Conservation (phyloP, 2,797 vertebrate genomes). For the Paguma larvata region DNA sequence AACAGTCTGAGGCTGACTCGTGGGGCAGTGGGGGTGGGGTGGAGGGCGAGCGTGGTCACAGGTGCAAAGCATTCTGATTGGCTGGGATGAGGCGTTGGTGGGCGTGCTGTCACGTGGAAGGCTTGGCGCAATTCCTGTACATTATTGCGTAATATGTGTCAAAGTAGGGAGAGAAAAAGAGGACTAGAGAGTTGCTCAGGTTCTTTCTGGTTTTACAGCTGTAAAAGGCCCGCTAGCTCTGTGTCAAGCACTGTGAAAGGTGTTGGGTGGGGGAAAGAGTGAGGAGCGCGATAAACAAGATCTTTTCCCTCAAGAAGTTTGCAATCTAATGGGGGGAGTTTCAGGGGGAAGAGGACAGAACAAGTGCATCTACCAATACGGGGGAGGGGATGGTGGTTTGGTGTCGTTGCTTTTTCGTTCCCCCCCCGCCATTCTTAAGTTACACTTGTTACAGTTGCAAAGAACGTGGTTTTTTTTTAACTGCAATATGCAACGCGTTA, state of each 20-base stretch:
- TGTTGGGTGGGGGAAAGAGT: background rate
- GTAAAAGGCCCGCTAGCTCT: fast-evolving
- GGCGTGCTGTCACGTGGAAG: conserved; percentile 11
- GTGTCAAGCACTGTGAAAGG: background rate
- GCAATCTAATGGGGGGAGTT: background rate
- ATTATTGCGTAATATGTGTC: conserved; percentile 27
- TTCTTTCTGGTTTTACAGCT: fast-evolving
- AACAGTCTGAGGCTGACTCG: background rate
- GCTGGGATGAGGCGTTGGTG: background rate
- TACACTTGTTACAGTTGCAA: background rate
- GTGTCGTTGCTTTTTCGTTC: background rate
- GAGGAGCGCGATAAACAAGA: background rate
- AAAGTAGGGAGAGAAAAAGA: background rate
- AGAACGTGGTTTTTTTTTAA: background rate
- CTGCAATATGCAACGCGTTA: background rate
- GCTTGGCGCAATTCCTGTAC: background rate
- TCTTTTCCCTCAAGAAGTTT: background rate
- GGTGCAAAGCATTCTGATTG: conserved; percentile 47
- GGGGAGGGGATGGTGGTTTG: too few species aligned
- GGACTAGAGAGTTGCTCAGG: fast-evolving
- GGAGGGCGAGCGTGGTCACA: fast-evolving
- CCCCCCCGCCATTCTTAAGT: background rate
- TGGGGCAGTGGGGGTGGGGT: background rate
- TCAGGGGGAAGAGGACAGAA: background rate
- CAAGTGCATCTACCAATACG: background rate